phyloP scores from a whole-genome alignment of 2,113 vertebrate genomes.

The Sinosuthora webbiana region DNA sequence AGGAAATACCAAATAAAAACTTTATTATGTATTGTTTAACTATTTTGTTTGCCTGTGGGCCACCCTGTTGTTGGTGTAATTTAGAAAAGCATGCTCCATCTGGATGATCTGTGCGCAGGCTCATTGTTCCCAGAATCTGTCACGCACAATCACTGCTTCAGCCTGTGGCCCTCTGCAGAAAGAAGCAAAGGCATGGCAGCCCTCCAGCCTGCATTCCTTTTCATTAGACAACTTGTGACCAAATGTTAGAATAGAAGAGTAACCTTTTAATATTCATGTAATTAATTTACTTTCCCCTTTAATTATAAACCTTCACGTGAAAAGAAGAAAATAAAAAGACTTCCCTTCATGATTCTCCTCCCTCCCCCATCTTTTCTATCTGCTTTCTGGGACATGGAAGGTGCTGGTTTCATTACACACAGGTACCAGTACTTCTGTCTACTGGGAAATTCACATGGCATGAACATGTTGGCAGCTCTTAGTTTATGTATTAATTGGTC shows the following conservation, averaged over 20 bases:
- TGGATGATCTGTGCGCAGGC: conserved; percentile 72
- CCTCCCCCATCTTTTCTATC: conserved; percentile 40
- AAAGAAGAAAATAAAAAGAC: conserved; percentile 48
- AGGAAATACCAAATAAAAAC: conserved; percentile 88
- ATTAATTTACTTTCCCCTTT: conserved; percentile 80
- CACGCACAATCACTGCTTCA: conserved; percentile 78
- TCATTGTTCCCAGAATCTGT: conserved; percentile 75
- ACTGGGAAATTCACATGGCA: neutral
- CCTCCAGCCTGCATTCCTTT: conserved; percentile 76
- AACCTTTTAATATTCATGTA: conserved; percentile 83
- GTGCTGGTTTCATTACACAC: conserved; percentile 7
- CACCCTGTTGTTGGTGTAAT: conserved; percentile 75
- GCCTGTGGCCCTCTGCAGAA: conserved; percentile 73
- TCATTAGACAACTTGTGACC: conserved; percentile 83
- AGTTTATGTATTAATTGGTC: neutral
- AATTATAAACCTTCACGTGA: conserved; percentile 65
- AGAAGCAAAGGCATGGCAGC: conserved; percentile 76
- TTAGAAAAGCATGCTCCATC: conserved; percentile 77
- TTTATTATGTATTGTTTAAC: conserved; percentile 82
- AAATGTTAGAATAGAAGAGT: conserved; percentile 80
- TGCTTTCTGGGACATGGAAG: conserved; percentile 34
- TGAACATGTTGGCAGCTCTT: neutral
- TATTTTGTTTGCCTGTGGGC: conserved; percentile 80
- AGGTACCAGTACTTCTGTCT: neutral
- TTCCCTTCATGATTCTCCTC: conserved; percentile 28